Evolutionary conservation across 2,113 vertebrate genomes (phyloP).

Genomic region (zebrafish (Danio rerio)): GRCz12tu NC_133194.1:7345501-7346000

Average conservation of each 20-base stretch:
- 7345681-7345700: slow-evolving; percentile 3
- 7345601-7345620: neutral
- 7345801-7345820: slow-evolving; percentile 14
- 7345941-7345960: neutral
- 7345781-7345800: neutral
- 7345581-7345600: neutral
- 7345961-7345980: neutral
- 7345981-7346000: neutral
- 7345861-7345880: neutral
- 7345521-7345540: neutral
- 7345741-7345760: neutral
- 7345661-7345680: neutral
- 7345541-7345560: neutral
- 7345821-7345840: slow-evolving; percentile 18
- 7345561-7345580: neutral
- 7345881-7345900: neutral
- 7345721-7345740: neutral
- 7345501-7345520: neutral
- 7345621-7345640: neutral
- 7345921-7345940: neutral
- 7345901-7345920: too few relatives aligned
- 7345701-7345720: neutral
- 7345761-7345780: neutral
- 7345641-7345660: neutral
- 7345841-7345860: neutral